Evolutionary conservation across 2,113 vertebrate genomes (phyloP).

Genomic region (Columba livia): DNA sequence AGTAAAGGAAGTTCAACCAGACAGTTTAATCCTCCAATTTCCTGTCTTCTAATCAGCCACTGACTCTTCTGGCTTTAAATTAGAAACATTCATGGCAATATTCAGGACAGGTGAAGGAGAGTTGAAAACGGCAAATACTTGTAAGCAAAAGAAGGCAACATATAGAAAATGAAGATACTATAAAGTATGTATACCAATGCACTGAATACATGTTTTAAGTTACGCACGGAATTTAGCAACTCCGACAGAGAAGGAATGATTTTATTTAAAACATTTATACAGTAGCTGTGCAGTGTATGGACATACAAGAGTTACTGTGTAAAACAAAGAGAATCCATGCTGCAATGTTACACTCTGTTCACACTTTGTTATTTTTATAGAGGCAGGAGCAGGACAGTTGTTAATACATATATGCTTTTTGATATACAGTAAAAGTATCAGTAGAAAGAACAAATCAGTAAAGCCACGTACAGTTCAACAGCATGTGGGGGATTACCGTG

Average conservation of each 20-base stretch:
- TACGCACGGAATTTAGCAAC: neutral
- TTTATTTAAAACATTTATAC: slow-evolving; percentile 30
- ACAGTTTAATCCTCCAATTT: slow-evolving; percentile 99
- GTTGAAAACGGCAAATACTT: slow-evolving; percentile 66
- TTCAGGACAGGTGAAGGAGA: slow-evolving; percentile 81
- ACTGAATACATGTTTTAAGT: neutral
- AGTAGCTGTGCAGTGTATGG: neutral
- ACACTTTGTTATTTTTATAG: neutral
- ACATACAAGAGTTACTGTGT: neutral
- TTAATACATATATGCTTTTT: neutral
- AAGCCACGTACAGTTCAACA: neutral
- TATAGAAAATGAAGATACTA: slow-evolving; percentile 53
- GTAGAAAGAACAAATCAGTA: neutral
- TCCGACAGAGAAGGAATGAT: neutral
- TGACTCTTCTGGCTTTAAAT: slow-evolving; percentile 88
- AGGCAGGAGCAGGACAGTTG: neutral
- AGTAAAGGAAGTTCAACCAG: slow-evolving; percentile 97
- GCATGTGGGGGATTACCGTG: neutral
- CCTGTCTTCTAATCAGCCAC: slow-evolving; percentile 98
- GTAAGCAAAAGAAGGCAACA: slow-evolving; percentile 31
- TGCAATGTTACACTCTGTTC: neutral
- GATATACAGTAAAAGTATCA: neutral
- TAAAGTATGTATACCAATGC: neutral
- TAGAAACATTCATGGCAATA: slow-evolving; percentile 89
- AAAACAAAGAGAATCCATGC: slow-evolving; percentile 8